These are phyloP conservation scores for Phlogophora meticulosa DNA, from an alignment of 2,888 invertebrate species.

Conservation along the genomic window DNA sequence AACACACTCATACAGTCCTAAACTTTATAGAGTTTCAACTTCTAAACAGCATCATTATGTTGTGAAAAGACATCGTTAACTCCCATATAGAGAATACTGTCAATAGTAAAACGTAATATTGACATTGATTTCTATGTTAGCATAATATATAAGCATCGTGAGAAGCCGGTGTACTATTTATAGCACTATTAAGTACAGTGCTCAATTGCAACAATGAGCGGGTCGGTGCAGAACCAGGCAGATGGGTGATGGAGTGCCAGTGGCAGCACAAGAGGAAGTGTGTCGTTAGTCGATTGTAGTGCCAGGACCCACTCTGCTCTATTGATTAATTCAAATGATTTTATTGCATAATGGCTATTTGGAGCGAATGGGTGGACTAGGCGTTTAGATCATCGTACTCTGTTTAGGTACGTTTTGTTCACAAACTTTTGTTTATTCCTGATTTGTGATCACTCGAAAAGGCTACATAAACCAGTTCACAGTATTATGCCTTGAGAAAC, in stretches of 20 bases:
- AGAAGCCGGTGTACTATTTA: slow-evolving; percentile 67
- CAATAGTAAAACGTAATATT: slow-evolving; percentile 49
- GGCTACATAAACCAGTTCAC: slow-evolving; percentile 11
- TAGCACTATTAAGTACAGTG: slow-evolving; percentile 50
- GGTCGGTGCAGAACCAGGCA: slow-evolving; percentile 65
- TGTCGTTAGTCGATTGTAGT: slow-evolving; percentile 79
- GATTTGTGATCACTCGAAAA: slow-evolving; percentile 29
- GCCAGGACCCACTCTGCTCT: slow-evolving; percentile 85
- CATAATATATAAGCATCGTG: slow-evolving; percentile 64
- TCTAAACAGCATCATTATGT: slow-evolving; percentile 10
- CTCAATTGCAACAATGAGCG: slow-evolving; percentile 66
- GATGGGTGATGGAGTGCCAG: slow-evolving; percentile 61
- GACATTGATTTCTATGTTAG: slow-evolving; percentile 46
- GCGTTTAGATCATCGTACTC: slow-evolving; percentile 66
- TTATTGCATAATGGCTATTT: slow-evolving; percentile 86
- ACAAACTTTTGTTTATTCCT: slow-evolving; percentile 36
- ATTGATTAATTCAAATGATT: slow-evolving; percentile 89
- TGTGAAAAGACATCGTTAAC: slow-evolving; percentile 22
- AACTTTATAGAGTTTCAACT: slow-evolving; percentile 26
- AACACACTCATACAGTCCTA: slow-evolving; percentile 13
- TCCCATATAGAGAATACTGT: slow-evolving; percentile 23
- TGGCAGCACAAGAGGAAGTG: slow-evolving; percentile 76
- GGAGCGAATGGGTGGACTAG: slow-evolving; percentile 71
- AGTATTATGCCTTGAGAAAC: slow-evolving; percentile 13
- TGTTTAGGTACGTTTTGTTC: slow-evolving; percentile 36